These are phyloP conservation scores for Sphyrna mokarran DNA, from an alignment of 2,113 vertebrate genomes.

Conservation along the genomic window DNA sequence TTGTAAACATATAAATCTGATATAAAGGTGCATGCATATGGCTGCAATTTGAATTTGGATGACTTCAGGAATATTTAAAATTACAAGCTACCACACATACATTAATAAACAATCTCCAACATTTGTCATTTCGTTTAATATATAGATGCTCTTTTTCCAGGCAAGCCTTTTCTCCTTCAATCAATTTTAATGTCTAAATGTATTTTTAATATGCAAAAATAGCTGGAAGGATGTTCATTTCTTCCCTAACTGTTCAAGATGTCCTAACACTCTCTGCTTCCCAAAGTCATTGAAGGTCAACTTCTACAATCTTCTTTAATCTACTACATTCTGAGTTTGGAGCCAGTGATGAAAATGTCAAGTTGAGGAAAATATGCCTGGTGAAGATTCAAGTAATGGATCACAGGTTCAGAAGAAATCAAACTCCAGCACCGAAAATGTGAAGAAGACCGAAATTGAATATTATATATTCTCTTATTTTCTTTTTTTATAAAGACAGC, in stretches of 20 bases:
- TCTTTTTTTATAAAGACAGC: slow-evolving; percentile 1
- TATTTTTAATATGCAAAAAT: neutral
- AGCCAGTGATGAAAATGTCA: neutral
- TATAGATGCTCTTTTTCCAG: neutral
- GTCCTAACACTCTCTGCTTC: neutral
- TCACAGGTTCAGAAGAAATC: neutral
- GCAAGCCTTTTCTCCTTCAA: neutral
- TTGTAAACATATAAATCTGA: neutral
- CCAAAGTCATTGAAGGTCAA: neutral
- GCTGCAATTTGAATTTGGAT: neutral
- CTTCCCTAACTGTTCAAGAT: neutral
- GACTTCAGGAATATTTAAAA: neutral
- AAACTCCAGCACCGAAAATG: neutral
- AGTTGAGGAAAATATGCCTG: neutral
- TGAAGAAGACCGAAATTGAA: neutral
- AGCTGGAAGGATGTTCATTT: neutral
- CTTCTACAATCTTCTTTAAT: neutral
- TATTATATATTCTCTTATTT: slow-evolving; percentile 15
- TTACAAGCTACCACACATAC: neutral
- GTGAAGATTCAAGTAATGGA: neutral
- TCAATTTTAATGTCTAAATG: neutral
- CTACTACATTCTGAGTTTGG: neutral
- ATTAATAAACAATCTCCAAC: neutral
- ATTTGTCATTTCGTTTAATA: neutral
- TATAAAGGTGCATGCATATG: neutral